Conservation (phyloP, 2,888 invertebrate species). For the Cataglyphis cursor region DNA sequence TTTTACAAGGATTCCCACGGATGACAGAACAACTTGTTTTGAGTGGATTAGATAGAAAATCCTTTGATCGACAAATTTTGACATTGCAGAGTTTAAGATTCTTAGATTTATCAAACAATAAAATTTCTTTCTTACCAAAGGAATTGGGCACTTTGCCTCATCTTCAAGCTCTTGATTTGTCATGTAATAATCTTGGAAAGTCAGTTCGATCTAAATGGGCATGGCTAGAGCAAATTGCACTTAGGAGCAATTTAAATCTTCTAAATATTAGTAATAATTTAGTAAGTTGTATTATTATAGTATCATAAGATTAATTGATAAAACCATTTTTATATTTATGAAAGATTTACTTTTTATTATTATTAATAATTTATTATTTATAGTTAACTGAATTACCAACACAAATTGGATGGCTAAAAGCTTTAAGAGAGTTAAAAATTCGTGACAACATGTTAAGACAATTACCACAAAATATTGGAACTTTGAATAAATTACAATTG, state of each 20-base stretch:
- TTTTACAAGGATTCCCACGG: constrained; percentile 90
- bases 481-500: constrained; percentile 87
- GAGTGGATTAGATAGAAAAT: constrained; percentile 89
- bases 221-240: constrained; percentile 89
- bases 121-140: constrained; percentile 90
- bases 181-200: constrained; percentile 90
- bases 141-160: constrained; percentile 90
- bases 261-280: constrained; percentile 91
- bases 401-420: constrained; percentile 89
- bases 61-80: constrained; percentile 91
- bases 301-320: neutral
- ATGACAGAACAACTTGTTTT: constrained; percentile 90
- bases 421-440: constrained; percentile 89
- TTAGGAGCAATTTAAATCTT: constrained; percentile 88
- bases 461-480: constrained; percentile 91
- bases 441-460: constrained; percentile 89
- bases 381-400: constrained; percentile 88
- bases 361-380: constrained; percentile 82
- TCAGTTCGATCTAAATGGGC: constrained; percentile 88
- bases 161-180: constrained; percentile 89
- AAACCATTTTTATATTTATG: neutral
- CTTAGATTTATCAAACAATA: constrained; percentile 91
- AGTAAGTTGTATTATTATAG: constrained; percentile 78
- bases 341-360: constrained; percentile 36
- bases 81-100: constrained; percentile 89